Conservation (phyloP, 2,888 invertebrate species). For the Dexiosoma caninum region DNA sequence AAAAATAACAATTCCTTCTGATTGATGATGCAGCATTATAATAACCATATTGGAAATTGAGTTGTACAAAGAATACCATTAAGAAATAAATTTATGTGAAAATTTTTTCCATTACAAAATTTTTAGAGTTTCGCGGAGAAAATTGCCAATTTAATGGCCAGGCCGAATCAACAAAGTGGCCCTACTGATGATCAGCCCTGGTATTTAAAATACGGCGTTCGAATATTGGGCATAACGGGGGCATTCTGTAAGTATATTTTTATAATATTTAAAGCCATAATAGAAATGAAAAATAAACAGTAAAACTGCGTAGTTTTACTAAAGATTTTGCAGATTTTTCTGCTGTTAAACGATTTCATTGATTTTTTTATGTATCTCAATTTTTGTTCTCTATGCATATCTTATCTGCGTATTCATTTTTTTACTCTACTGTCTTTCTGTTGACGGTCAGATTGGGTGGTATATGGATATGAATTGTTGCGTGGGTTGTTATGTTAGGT, state of each 20-base stretch:
- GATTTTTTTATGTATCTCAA: conserved; percentile 73
- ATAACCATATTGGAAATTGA: conserved; percentile 12
- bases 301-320: too few species aligned
- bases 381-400: conserved; percentile 50
- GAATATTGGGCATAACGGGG: conserved; percentile 89
- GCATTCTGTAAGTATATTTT: conserved; percentile 84
- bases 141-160: conserved; percentile 87
- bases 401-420: conserved; percentile 44
- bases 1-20: conserved; percentile 24
- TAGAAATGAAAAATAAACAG: neutral
- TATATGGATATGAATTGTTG: too few species aligned
- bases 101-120: conserved; percentile 5
- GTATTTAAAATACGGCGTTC: conserved; percentile 93
- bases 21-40: conserved; percentile 75
- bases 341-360: conserved; percentile 66
- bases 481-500: conserved; percentile 20
- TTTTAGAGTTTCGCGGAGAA: conserved; percentile 83
- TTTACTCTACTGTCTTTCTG: conserved; percentile 39
- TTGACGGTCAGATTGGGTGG: conserved; percentile 21
- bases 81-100: neutral
- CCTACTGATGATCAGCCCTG: conserved; percentile 88
- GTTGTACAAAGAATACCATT: neutral
- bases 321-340: neutral
- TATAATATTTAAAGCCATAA: too few species aligned
- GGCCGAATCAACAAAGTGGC: conserved; percentile 82